Conservation (phyloP, 2,113 vertebrate species). For the Mystacornis crossleyi region DNA sequence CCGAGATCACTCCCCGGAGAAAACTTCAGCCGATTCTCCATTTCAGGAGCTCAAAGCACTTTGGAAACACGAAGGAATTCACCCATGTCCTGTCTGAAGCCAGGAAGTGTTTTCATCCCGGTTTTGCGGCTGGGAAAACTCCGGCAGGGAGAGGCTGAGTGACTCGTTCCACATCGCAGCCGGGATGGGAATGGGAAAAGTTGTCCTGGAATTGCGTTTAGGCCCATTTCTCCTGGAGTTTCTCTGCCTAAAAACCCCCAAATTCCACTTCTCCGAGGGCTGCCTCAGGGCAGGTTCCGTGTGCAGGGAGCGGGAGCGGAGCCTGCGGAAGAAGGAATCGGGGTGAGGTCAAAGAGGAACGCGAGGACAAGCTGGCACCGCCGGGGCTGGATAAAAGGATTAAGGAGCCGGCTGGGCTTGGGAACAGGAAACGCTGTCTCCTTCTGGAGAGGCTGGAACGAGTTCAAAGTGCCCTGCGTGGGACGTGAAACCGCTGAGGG, state of each 20-base stretch:
- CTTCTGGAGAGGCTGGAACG: not conserved
- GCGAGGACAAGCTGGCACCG: not conserved
- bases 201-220: not conserved
- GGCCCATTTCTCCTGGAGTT: rapidly evolving
- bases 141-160: not conserved
- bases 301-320: rapidly evolving
- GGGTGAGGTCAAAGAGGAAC: not conserved
- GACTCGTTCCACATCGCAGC: not conserved
- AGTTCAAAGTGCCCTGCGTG: constrained; percentile 48
- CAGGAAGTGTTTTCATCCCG: not conserved
- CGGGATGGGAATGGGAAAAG: rapidly evolving
- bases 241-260: not conserved
- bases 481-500: not conserved
- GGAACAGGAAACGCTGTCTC: constrained; percentile 9
- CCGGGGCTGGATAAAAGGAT: not conserved
- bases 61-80: not conserved
- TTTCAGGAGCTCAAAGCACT: not conserved
- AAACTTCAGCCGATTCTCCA: not conserved
- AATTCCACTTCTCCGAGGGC: not conserved
- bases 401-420: not conserved
- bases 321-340: not conserved
- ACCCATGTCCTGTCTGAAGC: not conserved
- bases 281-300: not conserved
- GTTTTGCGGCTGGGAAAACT: not conserved
- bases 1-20: not conserved